These are phyloP conservation scores for Sphenodon punctatus DNA, from an alignment of 2,797 vertebrate species.

Conservation along the genomic window DNA sequence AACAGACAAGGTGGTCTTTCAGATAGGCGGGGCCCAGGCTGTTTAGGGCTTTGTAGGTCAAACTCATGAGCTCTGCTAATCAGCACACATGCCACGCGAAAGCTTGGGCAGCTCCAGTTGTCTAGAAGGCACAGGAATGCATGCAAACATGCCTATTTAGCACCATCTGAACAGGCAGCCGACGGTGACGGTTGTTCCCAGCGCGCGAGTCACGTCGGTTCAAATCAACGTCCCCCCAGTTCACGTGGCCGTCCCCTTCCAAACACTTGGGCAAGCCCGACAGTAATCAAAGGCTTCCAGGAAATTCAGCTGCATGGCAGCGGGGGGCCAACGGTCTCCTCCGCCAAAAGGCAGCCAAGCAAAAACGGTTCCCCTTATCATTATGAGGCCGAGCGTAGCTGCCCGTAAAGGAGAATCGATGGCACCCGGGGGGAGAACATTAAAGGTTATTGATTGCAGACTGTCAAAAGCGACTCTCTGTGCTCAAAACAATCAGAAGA, in stretches of 20 bases:
- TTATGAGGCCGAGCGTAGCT: background rate
- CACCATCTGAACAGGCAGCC: background rate
- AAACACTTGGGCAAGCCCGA: too few species aligned
- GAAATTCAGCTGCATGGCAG: background rate
- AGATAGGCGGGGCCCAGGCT: too few species aligned
- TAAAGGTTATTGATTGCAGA: background rate
- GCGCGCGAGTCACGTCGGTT: background rate
- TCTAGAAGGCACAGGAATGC: too few species aligned
- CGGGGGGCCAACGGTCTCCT: background rate
- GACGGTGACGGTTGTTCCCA: background rate
- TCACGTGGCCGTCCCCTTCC: background rate
- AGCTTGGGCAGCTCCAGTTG: too few species aligned
- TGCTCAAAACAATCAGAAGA: background rate
- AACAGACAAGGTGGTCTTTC: too few species aligned
- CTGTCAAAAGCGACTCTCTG: background rate
- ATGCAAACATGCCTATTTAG: background rate
- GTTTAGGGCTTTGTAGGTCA: too few species aligned
- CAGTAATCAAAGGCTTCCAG: background rate
- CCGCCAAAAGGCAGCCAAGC: background rate
- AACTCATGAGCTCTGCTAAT: too few species aligned
- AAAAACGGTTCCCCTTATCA: background rate
- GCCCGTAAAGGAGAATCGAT: background rate
- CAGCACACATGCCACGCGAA: too few species aligned
- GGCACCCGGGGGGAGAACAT: background rate
- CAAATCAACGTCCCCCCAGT: background rate